Conservation (phyloP, 1,140 invertebrate genomes). For the Alviniconcha marisindica region DNA sequence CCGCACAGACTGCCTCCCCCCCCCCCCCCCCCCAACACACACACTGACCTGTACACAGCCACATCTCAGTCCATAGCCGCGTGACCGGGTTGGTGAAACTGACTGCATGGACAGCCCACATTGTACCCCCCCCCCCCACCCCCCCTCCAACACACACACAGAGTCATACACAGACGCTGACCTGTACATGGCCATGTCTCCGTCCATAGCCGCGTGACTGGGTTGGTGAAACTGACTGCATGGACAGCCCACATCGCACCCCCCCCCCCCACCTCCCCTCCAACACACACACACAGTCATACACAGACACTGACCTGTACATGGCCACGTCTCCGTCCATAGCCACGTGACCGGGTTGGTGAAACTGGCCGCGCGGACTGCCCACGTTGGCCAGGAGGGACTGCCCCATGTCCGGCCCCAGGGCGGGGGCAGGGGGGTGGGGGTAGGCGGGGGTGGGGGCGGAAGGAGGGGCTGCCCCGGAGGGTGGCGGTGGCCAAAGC, state of each 20-base stretch:
- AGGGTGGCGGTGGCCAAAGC: not conserved
- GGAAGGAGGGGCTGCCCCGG: not conserved
- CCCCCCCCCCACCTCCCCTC: no score
- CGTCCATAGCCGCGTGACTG: no score
- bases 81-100: no score
- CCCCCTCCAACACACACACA: no score
- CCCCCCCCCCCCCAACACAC: not conserved
- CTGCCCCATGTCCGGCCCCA: not conserved
- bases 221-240: no score
- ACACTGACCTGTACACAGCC: no score
- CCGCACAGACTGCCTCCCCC: no score
- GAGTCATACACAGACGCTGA: not conserved
- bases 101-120: no score
- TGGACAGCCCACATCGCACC: no score
- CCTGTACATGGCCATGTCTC: not conserved
- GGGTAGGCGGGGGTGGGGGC: not conserved
- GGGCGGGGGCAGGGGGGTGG: not conserved
- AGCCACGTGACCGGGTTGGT: not conserved
- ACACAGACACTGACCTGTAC: not conserved
- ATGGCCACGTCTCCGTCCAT: not conserved
- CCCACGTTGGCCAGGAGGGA: conserved; percentile 11
- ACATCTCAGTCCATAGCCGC: no score
- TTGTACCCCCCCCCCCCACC: no score
- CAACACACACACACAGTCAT: not conserved
- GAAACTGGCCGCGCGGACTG: no score